Base-by-base conservation (phyloP, 2,888 invertebrate genomes). In the Trissolcus japonicus region DNA sequence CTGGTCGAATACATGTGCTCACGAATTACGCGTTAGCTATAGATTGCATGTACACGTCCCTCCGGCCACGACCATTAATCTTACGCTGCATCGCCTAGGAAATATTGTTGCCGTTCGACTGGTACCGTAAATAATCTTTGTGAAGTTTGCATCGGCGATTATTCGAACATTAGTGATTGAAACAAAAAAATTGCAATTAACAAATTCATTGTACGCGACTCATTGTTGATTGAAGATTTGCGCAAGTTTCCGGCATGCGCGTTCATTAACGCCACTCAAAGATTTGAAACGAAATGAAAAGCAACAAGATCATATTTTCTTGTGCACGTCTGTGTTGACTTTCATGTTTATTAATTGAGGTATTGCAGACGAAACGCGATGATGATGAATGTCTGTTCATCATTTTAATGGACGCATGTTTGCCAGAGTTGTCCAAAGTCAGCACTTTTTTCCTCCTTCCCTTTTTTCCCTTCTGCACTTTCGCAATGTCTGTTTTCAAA, bases 1-100 rank as follows among this genome's bases (percentile, higher is more conserved):
- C 25, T 54, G 46, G 48, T 72, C 72, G 40, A 50, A 60, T 53
- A 19, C 65, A 72, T 72, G 48, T 59, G 21, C 21, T 65, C 48
- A 50, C 65, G 63, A 72, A 65, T 72, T 59, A 53, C 63, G 46
- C 17, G 16, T 25, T 16, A 35, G 57, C 51, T 17, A 48, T 29
- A 35, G 46, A 50, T 13, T 14, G 53, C 57, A 3, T 29, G 29
- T 7, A 29, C 29, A 29, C 29, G 29, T 29, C 21, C 16, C 43
- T 17, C 16, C 25, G 29, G 6, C 43, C 51, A 43, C 65, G 50
- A 51, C 41, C 53, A 60, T 60, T 56, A 62, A 50, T 51, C 48
- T 48, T 48, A 35, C 56, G 53, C 14, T 19, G 46, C 61, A 25
- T 56, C 56, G 57, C 63, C 62, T 29, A 57, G 57, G 57, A 63